Evolutionary conservation across 2,888 invertebrate species (phyloP), one percentile per base, ranked within the genome.

Genomic region (Hemaris fuciformis): DNA sequence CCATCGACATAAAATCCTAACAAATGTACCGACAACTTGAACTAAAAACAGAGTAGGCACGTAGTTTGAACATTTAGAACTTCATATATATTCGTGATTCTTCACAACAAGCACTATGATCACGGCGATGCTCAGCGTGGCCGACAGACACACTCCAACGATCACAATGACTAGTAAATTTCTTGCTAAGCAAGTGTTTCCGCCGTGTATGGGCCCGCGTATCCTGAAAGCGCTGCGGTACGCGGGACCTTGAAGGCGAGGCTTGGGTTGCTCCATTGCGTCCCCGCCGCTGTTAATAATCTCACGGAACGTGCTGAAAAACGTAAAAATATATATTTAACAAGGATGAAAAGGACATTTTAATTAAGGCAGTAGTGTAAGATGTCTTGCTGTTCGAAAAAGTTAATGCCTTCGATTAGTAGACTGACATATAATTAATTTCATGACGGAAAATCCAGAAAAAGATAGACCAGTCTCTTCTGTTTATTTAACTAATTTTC

Each of bases 171-270:
- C 13, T 13, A 60, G 38, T 5, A 60, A 34, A 25, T 60, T 60
- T 8, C 60, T 34, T 3, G 48, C 53, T 13, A 60, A 10, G 2
- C 60, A 60, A 0, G 41, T 46, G 8, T 60, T 27, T 5, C 38
- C 60, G 25, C 60, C 60, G 1, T 25, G 60, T 13, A 60, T 22
- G 0, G 60, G 60, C 3, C 60, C 53, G 15, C 60, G 48, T 41
- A 60, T 60, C 13, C 60, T 48, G 25, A 60, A 60, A 7, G 60
- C 45, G 23, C 45, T 60, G 4, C 15, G 22, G 38, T 60, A 60
- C 1, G 38, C 53, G 8, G 41, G 53, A 0, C 31, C 20, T 6
- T 59, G 59, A 13, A 25, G 25, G 1, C 41, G 38, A 2, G 53
- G 53, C 13, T 60, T 60, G 1, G 23, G 48, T 3, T 60, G 38